Conservation (phyloP, 2,113 vertebrate species). For the Neoarius graeffei region DNA sequence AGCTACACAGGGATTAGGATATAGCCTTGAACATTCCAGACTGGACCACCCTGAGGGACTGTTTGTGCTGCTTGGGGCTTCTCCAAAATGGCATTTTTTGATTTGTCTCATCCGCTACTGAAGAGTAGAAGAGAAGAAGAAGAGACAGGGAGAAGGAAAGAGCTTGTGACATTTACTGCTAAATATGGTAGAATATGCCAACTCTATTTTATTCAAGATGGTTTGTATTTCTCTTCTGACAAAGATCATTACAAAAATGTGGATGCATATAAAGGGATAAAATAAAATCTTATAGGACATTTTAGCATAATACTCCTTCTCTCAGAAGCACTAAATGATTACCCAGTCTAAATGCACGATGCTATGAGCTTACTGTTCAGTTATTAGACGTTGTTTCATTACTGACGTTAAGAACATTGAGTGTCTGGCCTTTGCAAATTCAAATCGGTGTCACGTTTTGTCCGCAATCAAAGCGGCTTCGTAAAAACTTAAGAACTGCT, state of each 20-base stretch:
- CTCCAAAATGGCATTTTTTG: conserved; percentile 35
- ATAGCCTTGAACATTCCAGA: conserved; percentile 5
- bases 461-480: background rate
- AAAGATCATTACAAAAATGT: background rate
- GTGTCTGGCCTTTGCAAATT: background rate
- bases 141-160: background rate
- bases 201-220: background rate
- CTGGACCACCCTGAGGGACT: conserved; percentile 14
- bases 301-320: background rate
- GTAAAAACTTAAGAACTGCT: conserved; percentile 24
- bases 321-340: background rate
- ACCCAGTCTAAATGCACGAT: background rate
- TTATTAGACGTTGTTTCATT: background rate
- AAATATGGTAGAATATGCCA: background rate
- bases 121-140: background rate
- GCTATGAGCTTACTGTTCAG: background rate
- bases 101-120: conserved; percentile 22
- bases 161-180: conserved; percentile 24
- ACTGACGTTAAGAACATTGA: background rate
- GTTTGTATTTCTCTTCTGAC: background rate
- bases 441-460: conserved; percentile 23
- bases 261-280: background rate
- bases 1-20: background rate
- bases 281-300: background rate
- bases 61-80: conserved; percentile 27